A percentile compares a stretch with the other conserved stretches of the same genome.
Conservation (phyloP, 2,797 vertebrate genomes). For the Synanceia verrucosa region DNA sequence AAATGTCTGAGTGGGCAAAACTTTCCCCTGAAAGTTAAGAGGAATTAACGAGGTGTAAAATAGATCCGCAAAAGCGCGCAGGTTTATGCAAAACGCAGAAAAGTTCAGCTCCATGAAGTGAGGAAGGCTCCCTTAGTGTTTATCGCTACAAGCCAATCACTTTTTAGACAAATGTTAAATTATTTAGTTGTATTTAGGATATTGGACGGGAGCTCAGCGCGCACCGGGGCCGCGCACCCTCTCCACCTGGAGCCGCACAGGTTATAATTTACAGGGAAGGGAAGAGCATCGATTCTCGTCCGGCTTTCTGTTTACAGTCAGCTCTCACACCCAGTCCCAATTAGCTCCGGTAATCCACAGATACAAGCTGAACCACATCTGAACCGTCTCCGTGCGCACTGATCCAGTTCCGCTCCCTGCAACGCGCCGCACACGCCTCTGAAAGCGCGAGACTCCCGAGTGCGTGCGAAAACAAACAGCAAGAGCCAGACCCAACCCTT, state of each 20-base stretch:
- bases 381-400: constrained; percentile 26
- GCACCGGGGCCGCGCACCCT: neutral
- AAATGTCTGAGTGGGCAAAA: neutral
- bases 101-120: neutral
- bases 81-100: neutral
- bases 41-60: neutral
- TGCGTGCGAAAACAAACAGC: constrained; percentile 10
- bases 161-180: neutral
- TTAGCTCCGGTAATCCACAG: constrained; percentile 34
- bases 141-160: too few relatives aligned
- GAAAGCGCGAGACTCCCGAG: constrained; percentile 9
- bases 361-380: constrained; percentile 12
- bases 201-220: neutral
- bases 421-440: constrained; percentile 16
- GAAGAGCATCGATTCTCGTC: neutral
- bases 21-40: neutral
- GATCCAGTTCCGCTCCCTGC: constrained; percentile 7
- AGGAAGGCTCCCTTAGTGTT: neutral
- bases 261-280: neutral
- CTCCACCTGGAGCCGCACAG: constrained; percentile 12
- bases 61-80: neutral
- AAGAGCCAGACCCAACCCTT: constrained; percentile 51
- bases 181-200: neutral
- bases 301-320: constrained; percentile 30
- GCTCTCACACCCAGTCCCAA: constrained; percentile 43